A percentile compares a stretch with the other conserved stretches of the same genome.
These are phyloP conservation scores for Eulemur coronatus DNA, from an alignment of 2,797 vertebrate species.

Conservation along the genomic window DNA sequence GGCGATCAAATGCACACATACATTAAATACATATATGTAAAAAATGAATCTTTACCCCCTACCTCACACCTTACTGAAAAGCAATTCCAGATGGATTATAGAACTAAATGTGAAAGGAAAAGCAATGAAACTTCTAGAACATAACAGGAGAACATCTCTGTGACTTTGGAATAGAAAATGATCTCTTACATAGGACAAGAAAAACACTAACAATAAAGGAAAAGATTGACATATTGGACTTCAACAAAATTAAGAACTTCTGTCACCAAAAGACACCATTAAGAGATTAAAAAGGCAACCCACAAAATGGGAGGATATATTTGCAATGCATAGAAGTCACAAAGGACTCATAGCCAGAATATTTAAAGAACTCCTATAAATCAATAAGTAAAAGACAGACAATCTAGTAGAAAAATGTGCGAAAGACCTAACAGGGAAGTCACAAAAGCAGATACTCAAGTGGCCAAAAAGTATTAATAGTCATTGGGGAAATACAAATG, in stretches of 20 bases:
- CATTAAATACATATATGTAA: not conserved
- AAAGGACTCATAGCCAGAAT: not conserved
- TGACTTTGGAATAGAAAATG: conserved; percentile 1
- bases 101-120: conserved; percentile 23
- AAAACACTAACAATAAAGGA: not conserved
- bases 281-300: not conserved
- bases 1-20: not conserved
- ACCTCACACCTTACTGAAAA: not conserved
- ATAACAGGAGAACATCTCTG: not conserved
- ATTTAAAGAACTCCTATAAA: conserved; percentile 1
- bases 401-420: not conserved
- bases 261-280: not conserved
- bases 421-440: not conserved
- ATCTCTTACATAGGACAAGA: not conserved
- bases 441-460: not conserved
- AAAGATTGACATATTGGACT: not conserved
- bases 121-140: not conserved
- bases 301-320: not conserved
- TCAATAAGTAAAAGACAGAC: not conserved
- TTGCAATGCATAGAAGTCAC: not conserved
- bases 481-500: not conserved
- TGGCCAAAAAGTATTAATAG: not conserved
- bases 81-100: not conserved
- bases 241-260: conserved; percentile 20
- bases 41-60: not conserved